A percentile compares a stretch with the other conserved stretches of the same genome.
Conservation (phyloP, 1,140 invertebrate genomes). For the Drosophila busckii region DNA sequence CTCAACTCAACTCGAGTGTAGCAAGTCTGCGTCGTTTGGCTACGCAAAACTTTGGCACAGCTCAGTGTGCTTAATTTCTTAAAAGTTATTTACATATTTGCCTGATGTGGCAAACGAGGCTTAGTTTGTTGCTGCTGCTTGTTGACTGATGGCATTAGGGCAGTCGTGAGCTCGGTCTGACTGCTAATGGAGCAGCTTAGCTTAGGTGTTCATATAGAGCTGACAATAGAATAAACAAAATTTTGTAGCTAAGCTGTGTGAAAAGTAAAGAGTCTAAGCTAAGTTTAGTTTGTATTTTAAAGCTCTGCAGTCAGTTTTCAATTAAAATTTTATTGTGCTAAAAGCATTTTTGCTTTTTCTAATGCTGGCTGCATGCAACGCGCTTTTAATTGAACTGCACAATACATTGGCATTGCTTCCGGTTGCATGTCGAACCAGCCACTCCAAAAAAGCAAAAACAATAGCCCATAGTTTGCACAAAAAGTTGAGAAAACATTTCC, state of each 20-base stretch:
- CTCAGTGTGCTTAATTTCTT: slow-evolving; percentile 70
- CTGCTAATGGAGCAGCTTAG: slow-evolving; percentile 13
- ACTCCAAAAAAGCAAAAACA: slow-evolving; percentile 30
- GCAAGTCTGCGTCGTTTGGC: slow-evolving; percentile 5
- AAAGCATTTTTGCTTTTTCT: slow-evolving; percentile 29
- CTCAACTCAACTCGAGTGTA: slow-evolving; percentile 7
- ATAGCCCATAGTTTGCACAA: too few relatives aligned
- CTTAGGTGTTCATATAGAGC: background rate
- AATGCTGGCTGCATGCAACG: slow-evolving; percentile 20
- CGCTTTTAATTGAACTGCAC: slow-evolving; percentile 60
- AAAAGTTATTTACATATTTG: slow-evolving; percentile 77
- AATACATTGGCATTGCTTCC: slow-evolving; percentile 58
- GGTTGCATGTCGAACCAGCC: slow-evolving; percentile 71
- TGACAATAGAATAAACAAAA: too few relatives aligned
- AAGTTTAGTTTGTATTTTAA: too few relatives aligned
- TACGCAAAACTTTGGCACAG: slow-evolving; percentile 15
- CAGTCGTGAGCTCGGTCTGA: slow-evolving; percentile 18
- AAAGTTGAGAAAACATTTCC: slow-evolving; percentile 8
- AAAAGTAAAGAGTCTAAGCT: too few relatives aligned
- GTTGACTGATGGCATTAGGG: slow-evolving; percentile 32
- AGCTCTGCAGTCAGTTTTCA: too few relatives aligned
- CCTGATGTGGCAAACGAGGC: slow-evolving; percentile 52
- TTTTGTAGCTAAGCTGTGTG: too few relatives aligned
- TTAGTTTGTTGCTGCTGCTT: slow-evolving; percentile 34
- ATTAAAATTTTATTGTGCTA: too few relatives aligned